These are phyloP conservation scores for Drosophila meridiana DNA, from an alignment of 2,888 invertebrate genomes.

Conservation along the genomic window DNA sequence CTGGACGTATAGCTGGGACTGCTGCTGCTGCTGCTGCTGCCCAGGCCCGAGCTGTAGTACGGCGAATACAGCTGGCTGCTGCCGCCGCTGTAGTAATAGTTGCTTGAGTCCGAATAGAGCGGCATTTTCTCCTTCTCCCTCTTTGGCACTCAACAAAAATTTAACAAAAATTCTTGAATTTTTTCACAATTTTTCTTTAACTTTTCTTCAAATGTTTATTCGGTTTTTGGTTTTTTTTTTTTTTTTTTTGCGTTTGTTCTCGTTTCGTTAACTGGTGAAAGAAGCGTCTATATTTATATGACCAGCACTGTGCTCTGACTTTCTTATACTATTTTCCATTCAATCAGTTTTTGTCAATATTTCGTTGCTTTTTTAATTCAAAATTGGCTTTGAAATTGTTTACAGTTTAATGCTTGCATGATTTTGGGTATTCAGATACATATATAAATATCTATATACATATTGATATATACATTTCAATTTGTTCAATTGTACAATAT, in stretches of 20 bases:
- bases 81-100: conserved; percentile 86
- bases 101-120: conserved; percentile 88
- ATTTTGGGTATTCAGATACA: conserved; percentile 6
- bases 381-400: conserved; percentile 46
- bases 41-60: conserved; percentile 85
- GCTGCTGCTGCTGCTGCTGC: conserved; percentile 85
- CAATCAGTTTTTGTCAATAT: conserved; percentile 10
- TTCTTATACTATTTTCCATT: background rate
- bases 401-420: conserved; percentile 66
- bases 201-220: background rate
- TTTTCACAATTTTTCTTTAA: conserved; percentile 9
- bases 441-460: conserved; percentile 8
- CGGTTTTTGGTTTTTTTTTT: background rate
- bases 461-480: background rate
- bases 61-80: conserved; percentile 86
- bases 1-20: conserved; percentile 86
- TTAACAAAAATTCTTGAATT: conserved; percentile 23
- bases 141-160: conserved; percentile 33
- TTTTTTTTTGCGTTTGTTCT: conserved; percentile 7
- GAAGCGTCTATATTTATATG: conserved; percentile 33
- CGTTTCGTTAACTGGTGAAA: conserved; percentile 7
- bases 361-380: conserved; percentile 6
- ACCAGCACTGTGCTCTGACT: conserved; percentile 4
- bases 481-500: conserved; percentile 40
- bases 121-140: conserved; percentile 86